These are phyloP conservation scores for Catharus fuscescens DNA, from an alignment of 2,113 vertebrate genomes.

Conservation along the genomic window DNA sequence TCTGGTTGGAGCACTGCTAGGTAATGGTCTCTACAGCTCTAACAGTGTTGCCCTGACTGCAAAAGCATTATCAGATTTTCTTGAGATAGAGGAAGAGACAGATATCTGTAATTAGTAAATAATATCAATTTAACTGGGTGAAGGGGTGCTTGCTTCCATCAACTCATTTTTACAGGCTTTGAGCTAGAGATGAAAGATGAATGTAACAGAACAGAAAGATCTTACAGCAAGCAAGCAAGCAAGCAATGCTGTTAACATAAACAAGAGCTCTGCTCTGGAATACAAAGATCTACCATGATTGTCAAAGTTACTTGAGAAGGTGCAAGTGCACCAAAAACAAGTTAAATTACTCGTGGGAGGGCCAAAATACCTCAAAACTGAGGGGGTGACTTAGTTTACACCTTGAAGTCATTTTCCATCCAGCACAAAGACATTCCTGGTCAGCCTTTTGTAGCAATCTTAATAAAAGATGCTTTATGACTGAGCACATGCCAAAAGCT, in stretches of 20 bases:
- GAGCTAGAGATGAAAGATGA: not conserved
- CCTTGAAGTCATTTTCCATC: not conserved
- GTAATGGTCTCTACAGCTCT: not conserved
- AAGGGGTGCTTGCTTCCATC: not conserved
- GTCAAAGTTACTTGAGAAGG: not conserved
- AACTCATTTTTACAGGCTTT: not conserved
- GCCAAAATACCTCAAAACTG: not conserved
- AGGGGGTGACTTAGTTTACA: not conserved
- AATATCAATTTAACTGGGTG: not conserved
- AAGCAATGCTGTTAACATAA: not conserved
- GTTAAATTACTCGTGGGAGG: not conserved
- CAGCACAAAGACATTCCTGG: not conserved
- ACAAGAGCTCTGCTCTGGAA: not conserved
- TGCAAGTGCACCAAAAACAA: not conserved
- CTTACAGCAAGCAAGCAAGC: not conserved
- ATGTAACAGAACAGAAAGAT: not conserved
- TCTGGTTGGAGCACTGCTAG: not conserved
- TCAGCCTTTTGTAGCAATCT: not conserved
- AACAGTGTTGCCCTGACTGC: not conserved
- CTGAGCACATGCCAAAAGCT: not conserved
- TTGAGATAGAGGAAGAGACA: not conserved
- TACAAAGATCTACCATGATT: not conserved
- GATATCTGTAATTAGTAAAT: not conserved
- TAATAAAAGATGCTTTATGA: not conserved
- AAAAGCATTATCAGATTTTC: not conserved